These are phyloP conservation scores for Lathronympha strigana DNA, from an alignment of 2,888 invertebrate species.

Conservation along the genomic window DNA sequence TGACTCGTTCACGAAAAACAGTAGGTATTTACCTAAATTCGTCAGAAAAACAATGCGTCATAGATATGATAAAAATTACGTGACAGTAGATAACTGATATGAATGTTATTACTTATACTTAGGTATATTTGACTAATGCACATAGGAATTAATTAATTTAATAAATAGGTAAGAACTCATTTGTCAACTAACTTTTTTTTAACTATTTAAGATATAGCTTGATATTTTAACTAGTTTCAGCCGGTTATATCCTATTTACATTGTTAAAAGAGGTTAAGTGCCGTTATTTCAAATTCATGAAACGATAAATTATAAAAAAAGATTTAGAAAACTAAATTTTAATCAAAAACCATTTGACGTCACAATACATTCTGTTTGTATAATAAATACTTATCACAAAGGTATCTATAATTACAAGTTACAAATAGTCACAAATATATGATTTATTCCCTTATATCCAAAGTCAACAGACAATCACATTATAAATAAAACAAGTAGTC, in stretches of 20 bases:
- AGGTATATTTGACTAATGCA: no score
- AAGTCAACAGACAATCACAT: no score
- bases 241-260: no score
- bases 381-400: slow-evolving; percentile 13
- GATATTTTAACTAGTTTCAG: no score
- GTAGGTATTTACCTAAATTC: not conserved
- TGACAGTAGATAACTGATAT: no score
- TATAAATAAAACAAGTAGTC: no score
- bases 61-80: slow-evolving; percentile 14
- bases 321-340: not conserved
- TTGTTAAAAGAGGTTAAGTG: not conserved
- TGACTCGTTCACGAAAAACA: slow-evolving; percentile 14
- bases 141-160: no score
- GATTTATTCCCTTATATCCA: not conserved
- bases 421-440: slow-evolving; percentile 15
- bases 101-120: no score
- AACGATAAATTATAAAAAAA: not conserved
- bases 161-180: no score
- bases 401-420: not conserved
- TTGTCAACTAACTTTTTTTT: no score
- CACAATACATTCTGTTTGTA: not conserved
- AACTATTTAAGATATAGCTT: no score
- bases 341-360: slow-evolving; percentile 5
- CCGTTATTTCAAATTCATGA: not conserved
- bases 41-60: not conserved